Evolutionary conservation across 1,140 invertebrate genomes (phyloP).

Genomic region (Heliconius congener): DNA sequence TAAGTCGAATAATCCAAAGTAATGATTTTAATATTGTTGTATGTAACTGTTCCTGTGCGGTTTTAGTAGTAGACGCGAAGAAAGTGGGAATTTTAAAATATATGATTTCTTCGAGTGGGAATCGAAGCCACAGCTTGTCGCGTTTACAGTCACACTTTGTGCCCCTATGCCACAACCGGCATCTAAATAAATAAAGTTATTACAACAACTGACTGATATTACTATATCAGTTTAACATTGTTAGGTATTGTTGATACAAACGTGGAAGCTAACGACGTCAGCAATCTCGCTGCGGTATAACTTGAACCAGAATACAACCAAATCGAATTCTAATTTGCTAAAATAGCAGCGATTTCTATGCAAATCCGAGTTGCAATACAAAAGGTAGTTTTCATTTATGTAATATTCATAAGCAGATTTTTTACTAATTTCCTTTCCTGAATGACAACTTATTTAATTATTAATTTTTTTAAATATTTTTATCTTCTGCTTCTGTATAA

Average conservation of each 20-base stretch:
- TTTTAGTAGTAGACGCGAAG: too few relatives aligned
- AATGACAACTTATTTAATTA: not conserved
- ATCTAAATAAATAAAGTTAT: too few relatives aligned
- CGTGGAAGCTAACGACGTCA: constrained; percentile 21
- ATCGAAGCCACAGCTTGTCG: too few relatives aligned
- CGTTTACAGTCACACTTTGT: too few relatives aligned
- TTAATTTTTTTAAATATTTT: too few relatives aligned
- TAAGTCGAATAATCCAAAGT: too few relatives aligned
- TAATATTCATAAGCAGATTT: not conserved
- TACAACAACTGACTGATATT: not conserved
- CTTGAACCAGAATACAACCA: constrained; percentile 5
- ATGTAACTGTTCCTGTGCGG: too few relatives aligned
- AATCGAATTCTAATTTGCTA: constrained; percentile 7
- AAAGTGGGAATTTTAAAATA: too few relatives aligned
- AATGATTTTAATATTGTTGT: too few relatives aligned
- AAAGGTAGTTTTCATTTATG: not conserved
- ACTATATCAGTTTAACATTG: constrained; percentile 12
- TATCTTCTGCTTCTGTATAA: too few relatives aligned
- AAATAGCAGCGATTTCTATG: not conserved
- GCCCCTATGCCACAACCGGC: too few relatives aligned
- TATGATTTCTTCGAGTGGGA: too few relatives aligned
- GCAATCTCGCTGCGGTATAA: constrained; percentile 7
- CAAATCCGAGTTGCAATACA: not conserved
- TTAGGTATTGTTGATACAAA: constrained; percentile 21
- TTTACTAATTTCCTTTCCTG: not conserved